Evolutionary conservation across 2,797 vertebrate species (phyloP).

Genomic region (Neopelma chrysocephalum): DNA sequence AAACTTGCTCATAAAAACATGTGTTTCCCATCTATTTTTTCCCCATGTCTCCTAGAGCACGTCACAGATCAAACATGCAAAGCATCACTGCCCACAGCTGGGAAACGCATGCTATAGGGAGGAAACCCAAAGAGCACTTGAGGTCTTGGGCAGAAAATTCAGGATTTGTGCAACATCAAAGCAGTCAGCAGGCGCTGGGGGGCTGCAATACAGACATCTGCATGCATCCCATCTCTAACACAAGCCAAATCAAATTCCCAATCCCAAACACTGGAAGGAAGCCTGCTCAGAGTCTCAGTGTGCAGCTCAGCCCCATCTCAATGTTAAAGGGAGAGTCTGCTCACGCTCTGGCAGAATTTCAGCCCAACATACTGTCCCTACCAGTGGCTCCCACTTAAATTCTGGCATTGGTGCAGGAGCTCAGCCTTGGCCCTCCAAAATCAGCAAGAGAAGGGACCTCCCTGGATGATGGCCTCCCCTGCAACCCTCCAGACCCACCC

Average conservation of each 20-base stretch:
- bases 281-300: fast-evolving
- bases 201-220: background rate
- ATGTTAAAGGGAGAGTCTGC: background rate
- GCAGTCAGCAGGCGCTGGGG: background rate
- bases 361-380: background rate
- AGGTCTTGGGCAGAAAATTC: background rate
- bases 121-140: background rate
- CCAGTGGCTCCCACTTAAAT: background rate
- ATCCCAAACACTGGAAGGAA: background rate
- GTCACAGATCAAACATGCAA: background rate
- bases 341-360: background rate
- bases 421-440: background rate
- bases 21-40: background rate
- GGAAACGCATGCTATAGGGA: background rate
- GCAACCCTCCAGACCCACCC: background rate
- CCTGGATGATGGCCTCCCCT: background rate
- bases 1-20: background rate
- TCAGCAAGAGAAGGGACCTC: background rate
- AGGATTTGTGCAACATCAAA: background rate
- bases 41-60: background rate
- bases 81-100: background rate
- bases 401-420: background rate
- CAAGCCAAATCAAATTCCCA: background rate
- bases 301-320: background rate
- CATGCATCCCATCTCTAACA: background rate